Percentiles rank a stretch among this genome's conserved stretches.
Evolutionary conservation across 1,140 invertebrate genomes (phyloP).

Genomic region (Drosophila persimilis): DNA sequence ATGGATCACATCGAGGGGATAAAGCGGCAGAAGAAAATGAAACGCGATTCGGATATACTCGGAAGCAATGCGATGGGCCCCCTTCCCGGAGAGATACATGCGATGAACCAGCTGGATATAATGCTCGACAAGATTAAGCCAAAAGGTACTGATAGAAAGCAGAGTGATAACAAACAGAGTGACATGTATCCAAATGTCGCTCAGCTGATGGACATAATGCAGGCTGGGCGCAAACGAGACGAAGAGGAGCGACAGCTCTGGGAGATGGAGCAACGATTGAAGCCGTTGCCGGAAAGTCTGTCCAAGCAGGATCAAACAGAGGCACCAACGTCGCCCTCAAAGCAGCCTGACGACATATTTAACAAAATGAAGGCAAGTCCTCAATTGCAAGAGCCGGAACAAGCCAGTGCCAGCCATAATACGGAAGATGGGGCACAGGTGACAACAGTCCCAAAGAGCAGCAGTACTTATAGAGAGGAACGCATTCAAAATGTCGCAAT

Average conservation of each 20-base stretch:
- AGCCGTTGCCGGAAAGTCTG: background rate
- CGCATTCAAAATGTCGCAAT: slow-evolving; percentile 2
- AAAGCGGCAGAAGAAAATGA: slow-evolving; percentile 12
- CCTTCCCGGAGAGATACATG: background rate
- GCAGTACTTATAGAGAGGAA: slow-evolving; percentile 27
- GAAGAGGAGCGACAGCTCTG: slow-evolving; percentile 5
- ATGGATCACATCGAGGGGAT: slow-evolving; percentile 37
- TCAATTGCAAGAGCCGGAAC: background rate
- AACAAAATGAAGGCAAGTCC: slow-evolving; percentile 33
- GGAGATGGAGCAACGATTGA: slow-evolving; percentile 15
- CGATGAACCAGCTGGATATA: background rate
- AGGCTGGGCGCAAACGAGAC: background rate
- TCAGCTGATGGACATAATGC: slow-evolving; percentile 1
- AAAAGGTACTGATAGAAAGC: background rate
- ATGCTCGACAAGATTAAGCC: too few species aligned
- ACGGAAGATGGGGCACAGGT: background rate
- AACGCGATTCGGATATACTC: background rate
- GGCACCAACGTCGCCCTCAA: background rate
- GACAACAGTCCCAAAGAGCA: background rate
- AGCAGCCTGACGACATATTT: background rate
- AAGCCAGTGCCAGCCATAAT: background rate
- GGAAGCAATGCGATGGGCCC: background rate
- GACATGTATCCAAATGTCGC: slow-evolving; percentile 14
- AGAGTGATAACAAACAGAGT: background rate
- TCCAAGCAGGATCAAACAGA: background rate